Conservation (phyloP, 2,113 vertebrate genomes). For the Mesoclemmys tuberculata region DNA sequence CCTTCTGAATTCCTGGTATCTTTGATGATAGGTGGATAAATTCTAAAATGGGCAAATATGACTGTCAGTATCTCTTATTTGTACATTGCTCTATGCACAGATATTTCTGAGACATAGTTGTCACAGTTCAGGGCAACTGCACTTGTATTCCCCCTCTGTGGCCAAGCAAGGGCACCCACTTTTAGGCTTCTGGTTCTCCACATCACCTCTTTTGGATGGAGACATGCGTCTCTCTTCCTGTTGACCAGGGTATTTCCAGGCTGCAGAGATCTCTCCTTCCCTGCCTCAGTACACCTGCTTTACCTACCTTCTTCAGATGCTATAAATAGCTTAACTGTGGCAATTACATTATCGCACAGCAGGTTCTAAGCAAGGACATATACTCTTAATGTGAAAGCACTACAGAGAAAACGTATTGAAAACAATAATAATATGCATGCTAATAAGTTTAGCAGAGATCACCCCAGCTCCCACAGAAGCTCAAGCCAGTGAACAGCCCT, state of each 20-base stretch:
- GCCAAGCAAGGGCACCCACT: background rate
- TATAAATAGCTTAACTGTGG: background rate
- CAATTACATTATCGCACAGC: background rate
- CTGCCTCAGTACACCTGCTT: background rate
- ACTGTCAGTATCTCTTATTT: background rate
- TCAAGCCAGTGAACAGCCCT: background rate
- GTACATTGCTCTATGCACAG: background rate
- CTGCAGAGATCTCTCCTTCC: background rate
- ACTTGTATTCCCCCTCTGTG: background rate
- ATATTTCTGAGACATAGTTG: constrained; percentile 8
- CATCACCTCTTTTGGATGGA: background rate
- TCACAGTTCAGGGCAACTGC: background rate
- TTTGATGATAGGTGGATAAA: constrained; percentile 17
- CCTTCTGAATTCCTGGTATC: constrained; percentile 1
- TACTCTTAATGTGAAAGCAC: background rate
- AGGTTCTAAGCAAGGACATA: background rate
- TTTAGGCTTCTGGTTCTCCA: background rate
- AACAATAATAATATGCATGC: background rate
- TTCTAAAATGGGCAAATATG: constrained; percentile 34
- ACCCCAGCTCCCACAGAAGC: background rate
- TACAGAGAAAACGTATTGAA: background rate
- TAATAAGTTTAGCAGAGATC: background rate
- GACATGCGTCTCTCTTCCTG: background rate
- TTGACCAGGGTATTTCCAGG: background rate
- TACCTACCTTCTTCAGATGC: background rate